Evolutionary conservation across 2,888 invertebrate species (phyloP), one percentile per base, ranked within the genome.

Genomic region (Scaptodrosophila latifasciaeformis): DNA sequence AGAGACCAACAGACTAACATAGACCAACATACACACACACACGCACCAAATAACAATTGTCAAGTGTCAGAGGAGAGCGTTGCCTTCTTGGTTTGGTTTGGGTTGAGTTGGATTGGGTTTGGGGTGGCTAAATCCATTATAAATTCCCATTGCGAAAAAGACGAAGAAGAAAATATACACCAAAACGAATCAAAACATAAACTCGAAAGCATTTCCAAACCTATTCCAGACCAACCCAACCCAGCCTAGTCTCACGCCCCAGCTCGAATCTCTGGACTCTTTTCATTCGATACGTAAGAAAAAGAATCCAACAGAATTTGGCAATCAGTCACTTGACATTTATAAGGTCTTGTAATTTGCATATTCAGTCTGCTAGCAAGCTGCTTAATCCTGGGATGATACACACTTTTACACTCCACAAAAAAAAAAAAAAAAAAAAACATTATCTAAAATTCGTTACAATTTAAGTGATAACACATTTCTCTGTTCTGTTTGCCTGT

Each of bases 321-420:
- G 72, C 76, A 71, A 71, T 76, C 66, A 65, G 76, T 79, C 63
- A 67, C 55, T 62, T 67, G 77, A 67, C 80, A 79, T 74, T 74
- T 74, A 70, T 72, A 66, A 69, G 79, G 70, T 76, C 74, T 67
- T 67, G 72, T 77, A 74, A 74, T 77, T 74, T 74, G 77, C 61
- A 70, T 72, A 59, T 44, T 56, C 62, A 59, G 53, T 12, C 34
- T 34, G 13, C 34, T 34, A 15, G 34, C 30, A 12, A 13, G 17
- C 10, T 15, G 39, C 4, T 0, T 39, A n/a, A n/a, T n/a, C n/a
- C n/a, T n/a, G n/a, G 18, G 18, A 1, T 39, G 39, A 29, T 3
- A 40, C 21, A 19, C 9, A 9, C 27, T 27, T 27, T n/a, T 17
- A 10, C 1, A 18, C 40, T 37, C 39, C 37, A 37, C 17, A 13